Evolutionary conservation across 2,113 vertebrate genomes (phyloP).

Genomic region (Morone saxatilis): DNA sequence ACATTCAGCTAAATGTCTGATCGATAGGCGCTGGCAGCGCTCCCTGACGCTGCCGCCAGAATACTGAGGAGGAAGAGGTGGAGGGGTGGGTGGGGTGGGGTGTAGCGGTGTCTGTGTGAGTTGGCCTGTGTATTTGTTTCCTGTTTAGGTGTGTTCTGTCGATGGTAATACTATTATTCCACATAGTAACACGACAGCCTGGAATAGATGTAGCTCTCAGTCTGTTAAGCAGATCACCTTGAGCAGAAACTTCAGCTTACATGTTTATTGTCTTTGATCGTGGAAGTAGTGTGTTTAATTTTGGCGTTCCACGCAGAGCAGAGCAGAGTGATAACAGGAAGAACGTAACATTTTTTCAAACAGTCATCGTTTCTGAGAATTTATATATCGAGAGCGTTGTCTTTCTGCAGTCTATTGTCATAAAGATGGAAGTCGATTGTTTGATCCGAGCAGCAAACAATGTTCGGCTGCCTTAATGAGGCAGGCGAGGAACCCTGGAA

Average conservation of each 20-base stretch:
- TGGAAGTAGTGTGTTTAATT: too few species aligned
- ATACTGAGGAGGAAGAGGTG: slow-evolving; percentile 58
- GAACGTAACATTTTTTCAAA: too few species aligned
- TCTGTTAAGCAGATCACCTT: neutral
- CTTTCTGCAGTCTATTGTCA: too few species aligned
- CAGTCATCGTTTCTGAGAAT: too few species aligned
- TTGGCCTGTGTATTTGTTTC: neutral
- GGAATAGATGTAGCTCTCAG: neutral
- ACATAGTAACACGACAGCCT: slow-evolving; percentile 16
- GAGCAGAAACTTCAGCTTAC: neutral
- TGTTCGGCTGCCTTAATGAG: too few species aligned
- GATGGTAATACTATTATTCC: neutral
- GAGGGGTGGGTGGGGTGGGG: neutral
- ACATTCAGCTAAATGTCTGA: slow-evolving; percentile 83
- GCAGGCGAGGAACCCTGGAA: too few species aligned
- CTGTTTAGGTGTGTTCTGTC: slow-evolving; percentile 11
- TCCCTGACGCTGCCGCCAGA: slow-evolving; percentile 49
- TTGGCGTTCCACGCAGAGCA: too few species aligned
- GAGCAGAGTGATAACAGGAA: too few species aligned
- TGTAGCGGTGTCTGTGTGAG: neutral
- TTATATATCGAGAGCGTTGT: too few species aligned
- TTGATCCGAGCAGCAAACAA: too few species aligned
- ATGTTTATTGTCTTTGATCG: too few species aligned
- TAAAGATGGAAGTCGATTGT: too few species aligned
- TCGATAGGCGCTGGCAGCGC: slow-evolving; percentile 74